Base-by-base conservation (phyloP, 92 coral and sea anemone genomes). In the Blastomussa wellsi region DNA sequence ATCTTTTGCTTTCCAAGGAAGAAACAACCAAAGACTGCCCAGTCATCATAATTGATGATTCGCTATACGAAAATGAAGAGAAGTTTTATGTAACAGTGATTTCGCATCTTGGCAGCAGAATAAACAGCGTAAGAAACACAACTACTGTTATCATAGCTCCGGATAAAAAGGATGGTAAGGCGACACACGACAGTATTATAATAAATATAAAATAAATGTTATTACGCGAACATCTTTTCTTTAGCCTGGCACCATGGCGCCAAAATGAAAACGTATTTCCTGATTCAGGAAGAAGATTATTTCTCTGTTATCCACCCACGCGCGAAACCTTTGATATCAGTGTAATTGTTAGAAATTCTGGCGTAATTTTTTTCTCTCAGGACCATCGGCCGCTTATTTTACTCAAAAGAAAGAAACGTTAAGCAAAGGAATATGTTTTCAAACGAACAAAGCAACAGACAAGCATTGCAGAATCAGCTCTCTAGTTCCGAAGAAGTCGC, bases 51-150 rank as follows among this genome's bases (percentile, higher is more conserved):
- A 94, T 97, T 17, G 99, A 97, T 74, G 99, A 97, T 79, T 90
- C 99, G 6, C 82, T 97, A 51, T 97, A 97, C 77, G 99, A 97
- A 81, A 92, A 94, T 49, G 97, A 97, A 36, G 99, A 97, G 76
- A 78, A 72, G 66, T 92, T 97, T 41, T 42, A 80, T 48, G 98
- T 97, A 20, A 60, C 83, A 64, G 70, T 97, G 59, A 38, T 81
- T 7, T 89, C 99, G 26, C 86, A 90, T 74, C 76, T 86, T 13
- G 95, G 95, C 29, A 94, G 97, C 84, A 88, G 78, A 69, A 91
- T 94, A 75, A 92, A 88, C 84, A 55, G 66, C 42, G 89, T 81
- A 39, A 84, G 85, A 74, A 86, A 89, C 82, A 88, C 59, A 20
- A 90, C 93, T 47, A 84, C 83, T 19, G 91, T 97, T 11, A 62